Conservation (phyloP, 2,888 invertebrate species). For the Cyclophora punctaria region DNA sequence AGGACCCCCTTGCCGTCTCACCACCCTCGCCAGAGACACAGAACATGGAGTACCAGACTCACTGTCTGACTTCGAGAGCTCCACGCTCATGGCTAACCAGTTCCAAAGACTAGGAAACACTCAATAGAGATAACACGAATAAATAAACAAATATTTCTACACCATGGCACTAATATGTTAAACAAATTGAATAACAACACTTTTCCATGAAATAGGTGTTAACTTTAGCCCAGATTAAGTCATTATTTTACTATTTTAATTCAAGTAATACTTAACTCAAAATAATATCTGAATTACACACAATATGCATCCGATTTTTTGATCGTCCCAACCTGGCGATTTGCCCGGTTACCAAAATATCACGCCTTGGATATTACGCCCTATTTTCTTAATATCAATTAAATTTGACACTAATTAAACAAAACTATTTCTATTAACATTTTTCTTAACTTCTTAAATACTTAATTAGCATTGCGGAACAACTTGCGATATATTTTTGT, state of each 20-base stretch:
- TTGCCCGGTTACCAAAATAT: slow-evolving; percentile 61
- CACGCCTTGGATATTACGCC: slow-evolving; percentile 44
- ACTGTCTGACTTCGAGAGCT: slow-evolving; percentile 36
- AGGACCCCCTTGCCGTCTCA: slow-evolving; percentile 29
- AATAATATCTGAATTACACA: slow-evolving; percentile 16
- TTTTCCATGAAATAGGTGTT: not conserved
- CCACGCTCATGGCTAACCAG: slow-evolving; percentile 29
- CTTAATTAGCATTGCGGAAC: too few species aligned
- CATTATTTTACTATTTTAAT: not conserved
- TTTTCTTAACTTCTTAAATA: too few species aligned
- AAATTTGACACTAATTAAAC: not conserved
- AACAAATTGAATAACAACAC: not conserved
- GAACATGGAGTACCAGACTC: slow-evolving; percentile 32
- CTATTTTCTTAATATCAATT: slow-evolving; percentile 59
- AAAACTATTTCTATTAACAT: too few species aligned
- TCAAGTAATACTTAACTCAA: slow-evolving; percentile 27
- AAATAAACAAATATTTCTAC: not conserved
- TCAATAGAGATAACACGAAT: too few species aligned
- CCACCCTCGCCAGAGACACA: slow-evolving; percentile 24
- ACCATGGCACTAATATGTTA: not conserved
- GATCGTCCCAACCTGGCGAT: slow-evolving; percentile 43
- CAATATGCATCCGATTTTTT: slow-evolving; percentile 17
- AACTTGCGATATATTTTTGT: too few species aligned
- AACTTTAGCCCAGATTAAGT: not conserved
- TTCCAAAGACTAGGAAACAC: too few species aligned